Evolutionary conservation across 2,888 invertebrate species (phyloP), one percentile per base, ranked within the genome.

Genomic region (Lacanobia oleracea): DNA sequence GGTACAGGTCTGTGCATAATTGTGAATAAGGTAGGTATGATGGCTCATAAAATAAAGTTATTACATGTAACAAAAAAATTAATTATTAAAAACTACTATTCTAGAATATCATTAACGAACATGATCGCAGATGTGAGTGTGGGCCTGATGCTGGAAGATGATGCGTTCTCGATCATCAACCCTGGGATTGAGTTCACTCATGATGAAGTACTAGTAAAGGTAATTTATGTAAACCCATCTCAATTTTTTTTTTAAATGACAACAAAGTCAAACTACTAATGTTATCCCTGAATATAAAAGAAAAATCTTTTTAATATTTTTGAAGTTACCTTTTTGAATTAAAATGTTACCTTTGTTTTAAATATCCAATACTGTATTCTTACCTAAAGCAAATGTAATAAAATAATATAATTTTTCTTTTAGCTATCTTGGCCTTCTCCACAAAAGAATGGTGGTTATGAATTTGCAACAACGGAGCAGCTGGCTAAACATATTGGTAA

Each of bases 131-230:
- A 94, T 87, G 97, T 97, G 27, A 93, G 92, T 85, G 95, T 96
- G n/a, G 97, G 97, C 12, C 88, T 97, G 50, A 91, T 95, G 45
- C 89, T 97, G 62, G 94, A 95, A 65, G 97, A 97, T 63, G 97
- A 97, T 85, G 96, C 96, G 0, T 96, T 96, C 85, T 94, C 96
- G 10, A 96, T 96, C 59, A 94, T 96, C 85, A 97, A 97, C 87
- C 96, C 97, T 65, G 96, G 96, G 63, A 94, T 97, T 56, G 93
- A 95, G 70, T 97, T 96, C 80, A 89, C 88, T 45, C 96, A 96
- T 73, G 96, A 95, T 74, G 96, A 96, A 90, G 95, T 97, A 2
- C 89, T 95, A 73, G 94, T 97, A 16, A 96, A 96, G 93, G 97
- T 97, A 92, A 93, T 84, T 72, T 12, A 14, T 40, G 43, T 43